Percentiles rank a stretch among this genome's conserved stretches.
These are phyloP conservation scores for Numida meleagris DNA, from an alignment of 2,113 vertebrate genomes.

Conservation along the genomic window DNA sequence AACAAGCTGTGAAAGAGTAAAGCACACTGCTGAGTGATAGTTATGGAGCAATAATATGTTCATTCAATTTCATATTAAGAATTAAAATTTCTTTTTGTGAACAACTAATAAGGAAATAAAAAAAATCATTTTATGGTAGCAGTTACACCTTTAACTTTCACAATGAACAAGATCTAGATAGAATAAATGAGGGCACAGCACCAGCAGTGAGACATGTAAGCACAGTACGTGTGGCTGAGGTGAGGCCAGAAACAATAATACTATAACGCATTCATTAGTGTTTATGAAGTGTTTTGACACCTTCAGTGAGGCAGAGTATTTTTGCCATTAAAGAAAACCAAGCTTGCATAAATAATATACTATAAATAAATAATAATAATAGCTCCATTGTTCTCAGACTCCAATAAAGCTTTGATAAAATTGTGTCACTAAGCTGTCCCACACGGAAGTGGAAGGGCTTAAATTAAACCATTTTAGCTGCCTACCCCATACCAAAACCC, in stretches of 20 bases:
- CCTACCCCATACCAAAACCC: not conserved
- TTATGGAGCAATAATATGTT: not conserved
- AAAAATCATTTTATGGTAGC: not conserved
- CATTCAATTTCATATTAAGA: not conserved
- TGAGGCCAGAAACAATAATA: not conserved
- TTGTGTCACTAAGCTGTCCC: not conserved
- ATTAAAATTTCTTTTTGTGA: not conserved
- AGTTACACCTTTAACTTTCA: not conserved
- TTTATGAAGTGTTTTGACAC: slow-evolving; percentile 20
- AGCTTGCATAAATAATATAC: not conserved
- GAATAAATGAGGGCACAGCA: not conserved
- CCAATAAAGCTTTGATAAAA: not conserved
- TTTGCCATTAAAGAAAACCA: not conserved
- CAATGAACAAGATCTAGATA: not conserved
- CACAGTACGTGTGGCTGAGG: not conserved
- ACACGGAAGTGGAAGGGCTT: not conserved
- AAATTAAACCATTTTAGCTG: not conserved
- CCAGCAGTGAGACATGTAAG: not conserved
- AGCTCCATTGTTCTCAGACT: not conserved
- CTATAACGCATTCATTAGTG: not conserved
- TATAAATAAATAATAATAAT: not conserved
- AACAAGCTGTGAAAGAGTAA: not conserved
- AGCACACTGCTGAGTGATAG: not conserved
- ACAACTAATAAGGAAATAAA: not conserved
- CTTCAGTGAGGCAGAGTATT: not conserved